Evolutionary conservation across 2,888 invertebrate species (phyloP).

Genomic region (Tholera decimalis): DNA sequence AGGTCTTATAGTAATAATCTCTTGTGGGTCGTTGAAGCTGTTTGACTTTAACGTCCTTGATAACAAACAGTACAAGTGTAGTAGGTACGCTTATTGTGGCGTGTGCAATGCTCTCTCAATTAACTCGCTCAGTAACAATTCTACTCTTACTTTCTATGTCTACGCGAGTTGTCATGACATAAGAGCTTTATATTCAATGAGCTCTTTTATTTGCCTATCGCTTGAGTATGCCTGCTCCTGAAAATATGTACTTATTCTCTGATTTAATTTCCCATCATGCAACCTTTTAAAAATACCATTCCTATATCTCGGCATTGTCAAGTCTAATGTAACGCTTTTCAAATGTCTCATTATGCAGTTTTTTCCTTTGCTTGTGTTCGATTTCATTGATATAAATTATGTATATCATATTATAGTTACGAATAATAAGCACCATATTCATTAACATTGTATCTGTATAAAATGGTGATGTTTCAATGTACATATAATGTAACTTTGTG

Average conservation of each 20-base stretch:
- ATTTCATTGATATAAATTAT: constrained; percentile 56
- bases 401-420: constrained; percentile 38
- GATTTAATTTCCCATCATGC: constrained; percentile 72
- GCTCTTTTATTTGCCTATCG: constrained; percentile 68
- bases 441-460: constrained; percentile 43
- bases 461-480: constrained; percentile 51
- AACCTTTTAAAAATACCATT: constrained; percentile 63
- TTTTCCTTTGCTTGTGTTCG: constrained; percentile 42
- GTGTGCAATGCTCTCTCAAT: constrained; percentile 55
- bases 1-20: constrained; percentile 45
- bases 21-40: constrained; percentile 41
- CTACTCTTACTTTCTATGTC: constrained; percentile 69
- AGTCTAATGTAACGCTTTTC: constrained; percentile 61
- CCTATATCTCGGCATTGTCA: constrained; percentile 51
- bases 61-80: constrained; percentile 30
- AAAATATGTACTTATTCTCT: constrained; percentile 61
- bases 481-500: constrained; percentile 62
- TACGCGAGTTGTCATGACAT: constrained; percentile 63
- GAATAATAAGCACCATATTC: constrained; percentile 39
- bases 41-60: constrained; percentile 45
- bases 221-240: constrained; percentile 52
- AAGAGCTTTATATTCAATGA: constrained; percentile 65
- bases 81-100: constrained; percentile 31
- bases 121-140: constrained; percentile 57
- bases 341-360: constrained; percentile 58